A percentile compares a stretch with the other conserved stretches of the same genome.
Evolutionary conservation across 2,113 vertebrate genomes (phyloP).

Genomic region (Gobio gobio): DNA sequence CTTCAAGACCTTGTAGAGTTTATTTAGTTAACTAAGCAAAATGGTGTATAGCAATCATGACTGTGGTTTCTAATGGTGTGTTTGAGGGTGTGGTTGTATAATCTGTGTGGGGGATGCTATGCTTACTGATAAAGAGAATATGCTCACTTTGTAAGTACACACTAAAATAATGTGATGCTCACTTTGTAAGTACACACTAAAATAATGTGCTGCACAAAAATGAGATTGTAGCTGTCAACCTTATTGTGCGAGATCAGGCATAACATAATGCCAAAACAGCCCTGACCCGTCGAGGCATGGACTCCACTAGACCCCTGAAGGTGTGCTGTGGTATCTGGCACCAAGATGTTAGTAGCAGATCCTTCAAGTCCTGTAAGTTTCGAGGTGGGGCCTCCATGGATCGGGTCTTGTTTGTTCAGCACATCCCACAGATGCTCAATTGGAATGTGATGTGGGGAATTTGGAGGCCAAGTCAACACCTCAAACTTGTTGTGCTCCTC

Average conservation of each 20-base stretch:
- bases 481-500: too few relatives aligned
- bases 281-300: too few relatives aligned
- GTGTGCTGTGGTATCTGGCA: too few relatives aligned
- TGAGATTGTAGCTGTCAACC: background rate
- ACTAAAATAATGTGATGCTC: background rate
- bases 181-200: background rate
- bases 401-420: too few relatives aligned
- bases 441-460: too few relatives aligned
- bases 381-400: too few relatives aligned
- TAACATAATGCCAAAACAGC: too few relatives aligned
- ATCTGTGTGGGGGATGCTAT: background rate
- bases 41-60: background rate
- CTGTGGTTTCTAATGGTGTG: background rate
- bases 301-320: too few relatives aligned
- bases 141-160: background rate
- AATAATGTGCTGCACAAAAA: background rate
- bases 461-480: too few relatives aligned
- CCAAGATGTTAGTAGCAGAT: too few relatives aligned
- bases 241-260: background rate
- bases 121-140: background rate
- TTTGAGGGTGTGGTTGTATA: conserved; percentile 7
- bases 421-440: too few relatives aligned
- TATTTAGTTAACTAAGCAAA: background rate
- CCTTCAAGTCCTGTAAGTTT: too few relatives aligned
- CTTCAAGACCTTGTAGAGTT: background rate